These are phyloP conservation scores for Pomatorhinus ruficollis DNA, from an alignment of 2,113 vertebrate species.

Conservation along the genomic window DNA sequence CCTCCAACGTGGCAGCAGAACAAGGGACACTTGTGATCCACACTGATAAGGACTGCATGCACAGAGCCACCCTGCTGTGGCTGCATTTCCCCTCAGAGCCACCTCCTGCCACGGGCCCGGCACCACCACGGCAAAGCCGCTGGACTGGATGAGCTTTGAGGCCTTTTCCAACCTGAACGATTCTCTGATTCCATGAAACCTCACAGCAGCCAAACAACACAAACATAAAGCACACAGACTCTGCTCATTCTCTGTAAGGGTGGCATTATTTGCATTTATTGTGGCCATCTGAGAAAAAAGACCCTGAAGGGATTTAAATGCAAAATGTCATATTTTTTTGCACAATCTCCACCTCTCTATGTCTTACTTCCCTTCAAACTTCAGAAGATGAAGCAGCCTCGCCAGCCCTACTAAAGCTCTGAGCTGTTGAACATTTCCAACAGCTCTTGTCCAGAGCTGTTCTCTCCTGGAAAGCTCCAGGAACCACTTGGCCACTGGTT, in stretches of 20 bases:
- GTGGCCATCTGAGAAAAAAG: not conserved
- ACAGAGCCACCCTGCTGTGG: not conserved
- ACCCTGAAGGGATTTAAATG: not conserved
- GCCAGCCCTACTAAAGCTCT: not conserved
- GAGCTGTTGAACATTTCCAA: not conserved
- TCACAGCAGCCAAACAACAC: not conserved
- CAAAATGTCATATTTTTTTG: not conserved
- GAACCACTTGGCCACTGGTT: not conserved
- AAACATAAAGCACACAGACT: not conserved
- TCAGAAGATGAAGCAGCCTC: not conserved
- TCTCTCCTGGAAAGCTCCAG: not conserved
- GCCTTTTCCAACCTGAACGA: not conserved
- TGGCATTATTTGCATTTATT: not conserved
- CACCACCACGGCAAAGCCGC: rapidly evolving
- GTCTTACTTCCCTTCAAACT: not conserved
- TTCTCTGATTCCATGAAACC: not conserved
- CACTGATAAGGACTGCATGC: not conserved
- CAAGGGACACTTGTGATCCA: not conserved
- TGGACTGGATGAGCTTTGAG: not conserved
- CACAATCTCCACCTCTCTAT: not conserved
- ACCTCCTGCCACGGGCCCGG: not conserved
- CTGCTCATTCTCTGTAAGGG: not conserved
- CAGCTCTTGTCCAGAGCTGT: not conserved
- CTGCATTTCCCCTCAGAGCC: not conserved
- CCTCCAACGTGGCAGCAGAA: not conserved